Evolutionary conservation across 2,888 invertebrate species (phyloP), one percentile per base, ranked within the genome.

Genomic region (Hololepta plana): DNA sequence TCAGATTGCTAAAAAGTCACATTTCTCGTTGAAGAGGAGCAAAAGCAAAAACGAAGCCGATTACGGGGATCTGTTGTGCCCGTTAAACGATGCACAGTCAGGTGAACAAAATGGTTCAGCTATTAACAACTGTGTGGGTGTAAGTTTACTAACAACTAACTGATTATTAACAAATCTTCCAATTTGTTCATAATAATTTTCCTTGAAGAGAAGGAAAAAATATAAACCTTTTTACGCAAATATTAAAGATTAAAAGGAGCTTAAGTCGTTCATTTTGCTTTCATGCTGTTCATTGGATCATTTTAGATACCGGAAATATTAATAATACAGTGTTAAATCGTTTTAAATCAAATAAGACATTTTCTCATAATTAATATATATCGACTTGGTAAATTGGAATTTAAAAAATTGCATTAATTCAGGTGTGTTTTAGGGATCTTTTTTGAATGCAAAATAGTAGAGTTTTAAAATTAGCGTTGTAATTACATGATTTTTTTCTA

Each of bases 61-160:
- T 42, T 71, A 76, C 43, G 79, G 77, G 12, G 84, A 87, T 49
- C 67, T 84, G 44, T 81, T 91, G 38, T 90, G 88, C 44, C 88
- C 90, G n/a, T 60, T 81, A 44, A 53, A 56, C 41, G 55, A 60
- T 33, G 57, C 59, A 32, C 43, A 46, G 42, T 53, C 55, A 56
- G 56, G 56, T 56, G 55, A 56, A 45, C 46, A 48, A 46, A 53
- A 46, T 42, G 51, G 52, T 44, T 51, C 51, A 45, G 43, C 51
- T 49, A 42, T 47, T 52, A 52, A 50, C 49, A 45, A 42, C 45
- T 49, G 48, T 41, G 42, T 52, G 50, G 56, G 56, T 57, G 58
- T 58, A 58, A 58, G 58, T 58, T 35, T 49, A 53, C 54, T 55
- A 55, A 56, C 54, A 44, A 44, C 41, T 44, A 45, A 43, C 42